Evolutionary conservation across 2,113 vertebrate species (phyloP).

Genomic region (Corydoras maculifer): DNA sequence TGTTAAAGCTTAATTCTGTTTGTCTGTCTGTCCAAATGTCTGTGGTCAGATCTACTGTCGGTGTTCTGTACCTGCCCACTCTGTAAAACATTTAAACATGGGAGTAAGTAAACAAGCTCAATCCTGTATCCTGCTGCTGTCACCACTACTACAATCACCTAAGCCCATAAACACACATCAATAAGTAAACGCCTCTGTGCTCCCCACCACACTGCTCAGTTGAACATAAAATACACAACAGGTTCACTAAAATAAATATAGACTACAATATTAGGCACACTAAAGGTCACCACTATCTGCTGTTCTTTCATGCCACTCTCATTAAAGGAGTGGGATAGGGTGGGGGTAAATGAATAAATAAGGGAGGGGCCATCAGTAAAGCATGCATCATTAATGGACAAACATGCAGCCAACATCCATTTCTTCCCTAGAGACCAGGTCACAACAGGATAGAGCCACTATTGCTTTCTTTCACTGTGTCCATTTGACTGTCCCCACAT

Average conservation of each 20-base stretch:
- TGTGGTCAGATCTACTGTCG: slow-evolving; percentile 29
- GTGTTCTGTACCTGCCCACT: slow-evolving; percentile 69
- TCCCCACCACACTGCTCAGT: slow-evolving; percentile 35
- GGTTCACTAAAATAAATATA: slow-evolving; percentile 26
- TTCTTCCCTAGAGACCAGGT: slow-evolving; percentile 54
- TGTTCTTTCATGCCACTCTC: slow-evolving; percentile 20
- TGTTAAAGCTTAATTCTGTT: background rate
- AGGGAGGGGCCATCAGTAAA: slow-evolving; percentile 9
- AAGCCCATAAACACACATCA: slow-evolving; percentile 62
- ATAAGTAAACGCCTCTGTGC: slow-evolving; percentile 65
- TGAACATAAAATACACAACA: slow-evolving; percentile 23
- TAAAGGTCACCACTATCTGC: background rate
- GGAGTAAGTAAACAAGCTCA: slow-evolving; percentile 67
- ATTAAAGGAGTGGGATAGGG: slow-evolving; percentile 52
- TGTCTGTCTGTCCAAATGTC: slow-evolving; percentile 20
- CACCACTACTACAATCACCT: slow-evolving; percentile 51
- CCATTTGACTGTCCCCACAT: slow-evolving; percentile 50
- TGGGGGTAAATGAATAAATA: slow-evolving; percentile 41
- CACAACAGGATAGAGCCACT: slow-evolving; percentile 51
- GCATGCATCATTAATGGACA: slow-evolving; percentile 35
- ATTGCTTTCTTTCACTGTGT: slow-evolving; percentile 28
- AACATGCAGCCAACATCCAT: slow-evolving; percentile 37
- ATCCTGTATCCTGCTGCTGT: slow-evolving; percentile 57
- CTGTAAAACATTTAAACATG: slow-evolving; percentile 70
- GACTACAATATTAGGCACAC: background rate